Base-by-base conservation (phyloP, 2,888 invertebrate genomes). In the Chrysodeixis includens region DNA sequence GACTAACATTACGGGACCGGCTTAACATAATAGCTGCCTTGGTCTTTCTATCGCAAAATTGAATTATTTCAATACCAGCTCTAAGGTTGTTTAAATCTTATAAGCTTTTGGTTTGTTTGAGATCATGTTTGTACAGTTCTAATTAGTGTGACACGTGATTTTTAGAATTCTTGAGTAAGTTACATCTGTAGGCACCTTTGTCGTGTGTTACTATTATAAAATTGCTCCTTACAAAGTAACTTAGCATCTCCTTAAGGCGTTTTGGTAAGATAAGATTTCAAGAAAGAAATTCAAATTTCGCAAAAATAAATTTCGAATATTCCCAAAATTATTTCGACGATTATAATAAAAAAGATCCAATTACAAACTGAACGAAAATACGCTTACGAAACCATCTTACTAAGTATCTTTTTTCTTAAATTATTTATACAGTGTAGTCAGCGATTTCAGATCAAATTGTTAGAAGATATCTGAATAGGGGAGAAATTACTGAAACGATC, bases 1-100 rank as follows among this genome's bases (percentile, higher is more conserved):
- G 86, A 81, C 71, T 69, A 72, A 72, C 79, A 79, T 75, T 74
- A 77, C 79, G 65, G 71, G 75, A 80, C 78, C 76, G 75, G 83
- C 85, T 83, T 76, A 78, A 70, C 79, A 76, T 77, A 77, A 78
- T 78, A 68, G 76, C 63, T 71, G 68, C 76, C 76, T 62, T 71
- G 75, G 68, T 71, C 53, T 69, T 75, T 74, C 61, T 69, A 69
- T 76, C 63, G 71, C 57, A 20, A 70, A 79, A 84, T 81, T 84
- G 74, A 83, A 82, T 83, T 75, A 83, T 83, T 79, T 71, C 74
- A 77, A 77, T 76, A 80, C 62, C 62, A 61, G 58, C 69, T 54
- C 64, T 46, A 76, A 62, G 73, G 68, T 66, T 75, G 66, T 67
- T 65, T 35, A 30, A 40, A 46, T 56, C 60, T 61, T 49, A 49